phyloP scores from a whole-genome alignment of 2,888 invertebrate species.

The Ethmia dodecea region DNA sequence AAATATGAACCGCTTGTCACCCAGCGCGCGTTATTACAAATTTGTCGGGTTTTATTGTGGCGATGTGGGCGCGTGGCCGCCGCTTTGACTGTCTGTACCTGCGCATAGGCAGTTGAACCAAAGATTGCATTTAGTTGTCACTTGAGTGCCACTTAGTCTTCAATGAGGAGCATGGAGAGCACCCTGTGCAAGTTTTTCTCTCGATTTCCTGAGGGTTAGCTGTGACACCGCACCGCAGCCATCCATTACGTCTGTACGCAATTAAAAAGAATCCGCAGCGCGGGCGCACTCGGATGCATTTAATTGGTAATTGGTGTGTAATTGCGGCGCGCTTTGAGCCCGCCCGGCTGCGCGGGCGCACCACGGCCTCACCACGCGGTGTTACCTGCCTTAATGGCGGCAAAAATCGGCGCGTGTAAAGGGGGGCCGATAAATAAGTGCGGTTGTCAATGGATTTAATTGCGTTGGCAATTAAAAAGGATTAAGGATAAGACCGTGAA shows the following conservation, averaged over 20 bases:
- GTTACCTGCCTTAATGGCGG: too few relatives aligned
- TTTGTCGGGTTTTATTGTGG: conserved; percentile 7
- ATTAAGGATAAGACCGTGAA: conserved; percentile 1
- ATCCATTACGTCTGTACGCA: conserved; percentile 2
- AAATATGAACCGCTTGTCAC: conserved; percentile 4
- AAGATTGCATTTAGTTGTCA: too few relatives aligned
- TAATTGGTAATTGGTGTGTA: conserved; percentile 13
- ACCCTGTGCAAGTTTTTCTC: too few relatives aligned
- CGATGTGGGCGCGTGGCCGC: too few relatives aligned
- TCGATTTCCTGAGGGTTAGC: too few relatives aligned
- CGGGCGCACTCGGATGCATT: conserved; percentile 1
- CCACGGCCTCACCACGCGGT: too few relatives aligned
- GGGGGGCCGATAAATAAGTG: background rate
- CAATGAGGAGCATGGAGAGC: too few relatives aligned
- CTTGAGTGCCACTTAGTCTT: too few relatives aligned
- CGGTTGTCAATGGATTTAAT: conserved; percentile 9
- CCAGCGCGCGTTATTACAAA: conserved; percentile 1
- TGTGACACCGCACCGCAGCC: too few relatives aligned
- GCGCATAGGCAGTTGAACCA: too few relatives aligned
- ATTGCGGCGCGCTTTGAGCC: conserved; percentile 2
- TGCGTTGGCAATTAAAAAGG: conserved; percentile 7
- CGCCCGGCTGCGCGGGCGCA: background rate
- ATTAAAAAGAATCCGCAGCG: conserved; percentile 2
- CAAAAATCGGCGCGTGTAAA: too few relatives aligned
- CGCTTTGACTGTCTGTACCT: too few relatives aligned